Evolutionary conservation across 1,140 invertebrate species (phyloP), one percentile per base, ranked within the genome.

Genomic region (Bombus haemorrhoidalis): DNA sequence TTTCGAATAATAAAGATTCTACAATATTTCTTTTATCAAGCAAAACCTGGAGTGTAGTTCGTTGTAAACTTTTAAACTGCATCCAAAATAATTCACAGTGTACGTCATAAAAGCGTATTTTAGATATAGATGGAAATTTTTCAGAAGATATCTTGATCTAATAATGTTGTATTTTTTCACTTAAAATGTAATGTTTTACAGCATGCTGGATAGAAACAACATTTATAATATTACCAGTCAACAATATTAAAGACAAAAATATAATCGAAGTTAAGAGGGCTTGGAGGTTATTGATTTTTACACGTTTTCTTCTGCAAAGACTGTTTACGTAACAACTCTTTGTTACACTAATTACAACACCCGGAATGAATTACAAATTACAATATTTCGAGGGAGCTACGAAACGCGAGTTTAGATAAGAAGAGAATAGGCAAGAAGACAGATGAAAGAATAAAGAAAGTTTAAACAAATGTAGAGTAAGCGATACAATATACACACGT

Each of bases 401-500:
- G 37, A 41, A 39, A 59, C 37, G 28, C 59, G 72, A 72, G 32
- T 76, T 78, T 78, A 88, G 87, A 89, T 57, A 72, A 74, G 43
- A 76, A 83, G 34, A 76, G 18, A 68, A 37, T 68, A 77, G 76
- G 83, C 15, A 87, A 81, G 81, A 80, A 69, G 87, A 73, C 34
- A 82, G 66, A 73, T 43, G 80, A 80, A 76, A 89, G 39, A 47
- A 71, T 47, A 89, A 83, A 86, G 75, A 81, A 47, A 90, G 88
- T 85, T 87, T 59, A 64, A 86, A 90, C 80, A 73, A 89, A 84
- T 85, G 72, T 80, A 87, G 86, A 82, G 43, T 74, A 91, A 90
- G 90, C 90, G 41, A 85, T 83, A 91, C 47, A 90, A 79, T 91
- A 79, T 83, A 88, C 89, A 91, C 71, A 83, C 34, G 41, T 85